phyloP scores from a whole-genome alignment of 37 sponge, comb jelly and placozoan species.

The Axinella damicornis region DNA sequence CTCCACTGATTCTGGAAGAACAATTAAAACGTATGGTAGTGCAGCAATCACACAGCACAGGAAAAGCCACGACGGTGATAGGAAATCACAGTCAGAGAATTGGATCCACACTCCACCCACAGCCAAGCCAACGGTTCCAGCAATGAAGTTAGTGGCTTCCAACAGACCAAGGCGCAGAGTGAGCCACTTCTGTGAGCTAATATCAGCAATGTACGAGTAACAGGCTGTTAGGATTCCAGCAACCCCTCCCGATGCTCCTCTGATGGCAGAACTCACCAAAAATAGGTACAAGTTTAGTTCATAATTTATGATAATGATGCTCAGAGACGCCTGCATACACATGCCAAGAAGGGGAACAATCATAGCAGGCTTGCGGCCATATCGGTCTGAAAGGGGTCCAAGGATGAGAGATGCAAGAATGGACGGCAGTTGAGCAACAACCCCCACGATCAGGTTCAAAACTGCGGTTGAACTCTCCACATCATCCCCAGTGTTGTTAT shows the following conservation, averaged over 20 bases:
- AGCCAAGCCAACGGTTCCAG: conserved; percentile 25
- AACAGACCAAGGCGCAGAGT: conserved; percentile 59
- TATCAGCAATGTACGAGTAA: conserved; percentile 54
- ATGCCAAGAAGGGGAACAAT: conserved; percentile 20
- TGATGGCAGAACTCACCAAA: conserved; percentile 22
- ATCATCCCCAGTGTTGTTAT: conserved; percentile 8
- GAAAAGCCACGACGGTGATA: not conserved
- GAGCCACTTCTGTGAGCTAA: conserved; percentile 58
- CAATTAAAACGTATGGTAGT: conserved; percentile 40
- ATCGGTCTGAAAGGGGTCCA: conserved; percentile 55
- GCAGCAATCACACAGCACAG: not conserved
- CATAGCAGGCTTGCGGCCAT: conserved; percentile 57
- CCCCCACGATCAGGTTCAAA: conserved; percentile 29
- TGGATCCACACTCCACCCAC: conserved; percentile 46
- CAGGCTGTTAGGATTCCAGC: conserved; percentile 51
- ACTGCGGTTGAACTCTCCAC: conserved; percentile 31
- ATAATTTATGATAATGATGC: conserved; percentile 21
- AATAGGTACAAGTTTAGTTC: conserved; percentile 35
- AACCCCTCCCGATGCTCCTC: conserved; percentile 51
- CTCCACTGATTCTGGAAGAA: conserved; percentile 56
- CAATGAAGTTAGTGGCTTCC: conserved; percentile 31
- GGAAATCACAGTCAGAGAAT: conserved; percentile 43
- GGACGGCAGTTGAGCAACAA: conserved; percentile 8
- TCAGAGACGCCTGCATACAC: not conserved
- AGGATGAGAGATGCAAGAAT: conserved; percentile 42